Conservation (phyloP, 2,113 vertebrate species). For the Cathartes aura region DNA sequence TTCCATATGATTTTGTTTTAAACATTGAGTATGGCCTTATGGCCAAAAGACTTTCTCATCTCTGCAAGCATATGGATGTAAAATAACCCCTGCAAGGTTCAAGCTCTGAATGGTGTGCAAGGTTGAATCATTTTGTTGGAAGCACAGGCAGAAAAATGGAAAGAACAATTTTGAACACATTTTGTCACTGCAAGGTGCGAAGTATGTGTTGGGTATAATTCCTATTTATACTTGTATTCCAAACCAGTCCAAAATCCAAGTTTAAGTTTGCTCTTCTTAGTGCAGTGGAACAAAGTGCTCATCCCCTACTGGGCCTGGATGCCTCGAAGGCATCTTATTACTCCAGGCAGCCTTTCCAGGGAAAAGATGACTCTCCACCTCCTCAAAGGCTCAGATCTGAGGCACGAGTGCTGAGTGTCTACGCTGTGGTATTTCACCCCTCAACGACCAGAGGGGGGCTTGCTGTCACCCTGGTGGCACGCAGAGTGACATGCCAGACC, state of each 20-base stretch:
- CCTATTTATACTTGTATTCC: constrained; percentile 7
- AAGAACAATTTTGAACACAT: constrained; percentile 16
- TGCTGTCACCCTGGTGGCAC: background rate
- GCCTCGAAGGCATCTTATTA: background rate
- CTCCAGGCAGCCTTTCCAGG: background rate
- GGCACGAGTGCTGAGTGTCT: fast-evolving
- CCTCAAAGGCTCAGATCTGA: background rate
- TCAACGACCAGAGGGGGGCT: fast-evolving
- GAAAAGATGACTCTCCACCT: background rate
- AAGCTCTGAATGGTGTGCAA: background rate
- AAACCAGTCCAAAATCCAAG: background rate
- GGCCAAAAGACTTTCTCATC: constrained; percentile 28
- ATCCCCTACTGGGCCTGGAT: background rate
- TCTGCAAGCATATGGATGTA: background rate
- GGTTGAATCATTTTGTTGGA: constrained; percentile 41
- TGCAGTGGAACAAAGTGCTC: constrained; percentile 6
- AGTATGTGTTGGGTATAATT: background rate
- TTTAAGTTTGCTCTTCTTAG: background rate
- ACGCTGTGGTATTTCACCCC: background rate
- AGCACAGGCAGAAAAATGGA: constrained; percentile 1
- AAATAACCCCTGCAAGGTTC: background rate
- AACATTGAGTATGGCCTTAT: background rate
- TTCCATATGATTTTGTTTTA: constrained; percentile 68
- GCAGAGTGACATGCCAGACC: background rate
- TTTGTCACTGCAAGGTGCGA: constrained; percentile 12